Percentiles rank a stretch among this genome's conserved stretches.
Conservation (phyloP, 2,888 invertebrate genomes). For the Slavum lentiscoides region DNA sequence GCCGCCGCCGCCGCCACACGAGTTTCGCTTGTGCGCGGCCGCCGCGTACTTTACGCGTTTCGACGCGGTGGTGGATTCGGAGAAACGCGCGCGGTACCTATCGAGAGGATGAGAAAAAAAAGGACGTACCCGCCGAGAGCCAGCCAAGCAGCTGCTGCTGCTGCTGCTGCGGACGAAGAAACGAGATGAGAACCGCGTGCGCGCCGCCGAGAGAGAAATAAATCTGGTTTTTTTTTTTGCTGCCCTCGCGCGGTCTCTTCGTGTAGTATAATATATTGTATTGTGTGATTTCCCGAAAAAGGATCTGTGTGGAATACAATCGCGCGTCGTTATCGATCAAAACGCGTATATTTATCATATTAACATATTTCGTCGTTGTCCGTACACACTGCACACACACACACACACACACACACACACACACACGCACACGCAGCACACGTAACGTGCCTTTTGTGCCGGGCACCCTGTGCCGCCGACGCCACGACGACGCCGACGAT, state of each 20-base stretch:
- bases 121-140: not conserved
- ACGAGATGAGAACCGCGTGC: not conserved
- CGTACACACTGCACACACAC: not conserved
- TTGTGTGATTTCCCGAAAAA: constrained; percentile 38
- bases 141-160: not conserved
- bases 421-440: too few species aligned
- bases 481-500: not conserved
- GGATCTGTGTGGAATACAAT: constrained; percentile 38
- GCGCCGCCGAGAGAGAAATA: constrained; percentile 1
- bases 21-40: constrained; percentile 12
- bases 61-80: constrained; percentile 8
- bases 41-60: constrained; percentile 34
- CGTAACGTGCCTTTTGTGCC: constrained; percentile 36
- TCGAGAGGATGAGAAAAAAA: not conserved
- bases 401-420: too few species aligned
- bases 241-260: not conserved
- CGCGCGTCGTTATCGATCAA: constrained; percentile 51
- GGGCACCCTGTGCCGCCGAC: constrained; percentile 29
- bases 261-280: not conserved
- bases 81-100: constrained; percentile 15
- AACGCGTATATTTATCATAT: constrained; percentile 32
- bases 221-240: constrained; percentile 39
- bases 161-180: not conserved
- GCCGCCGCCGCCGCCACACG: constrained; percentile 4
- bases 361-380: constrained; percentile 51